Base-by-base conservation (phyloP, 2,113 vertebrate genomes). In the Procavia capensis region DNA sequence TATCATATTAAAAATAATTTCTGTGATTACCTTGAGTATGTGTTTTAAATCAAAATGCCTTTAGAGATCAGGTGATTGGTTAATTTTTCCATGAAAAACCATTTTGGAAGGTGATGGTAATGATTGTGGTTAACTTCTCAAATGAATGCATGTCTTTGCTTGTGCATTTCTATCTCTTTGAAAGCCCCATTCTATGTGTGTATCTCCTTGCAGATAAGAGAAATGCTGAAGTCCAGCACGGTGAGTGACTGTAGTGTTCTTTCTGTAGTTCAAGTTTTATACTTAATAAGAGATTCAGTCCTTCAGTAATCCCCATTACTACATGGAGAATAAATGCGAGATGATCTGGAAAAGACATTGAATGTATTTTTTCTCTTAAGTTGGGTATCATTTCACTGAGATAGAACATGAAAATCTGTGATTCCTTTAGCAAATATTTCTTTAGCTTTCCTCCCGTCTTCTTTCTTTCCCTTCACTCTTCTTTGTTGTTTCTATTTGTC, bases 201-300 rank as follows among this genome's bases (percentile, higher is more conserved):
- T 59, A 29, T 95, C 11, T 70, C 10, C 25, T 92, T 95, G 50
- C 85, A 92, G 85, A 78, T 83, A 61, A 95, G 11, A 84, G 50
- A 8, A 88, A 59, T 61, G 14, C 59, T 59, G 70, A 41, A 5
- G 84, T 84, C 39, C 2, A 8, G 27, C 68, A 50, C 11, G 90
- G 85, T 92, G 76, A 95, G 89, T 82, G 76, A 10, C 34, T 70
- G 22, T 59, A 29, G 66, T 47, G 29, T 91, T 81, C 16, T 0
- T 43, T 36, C 82, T 43, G 24, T 14, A 17, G 4, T 61, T 76
- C 6, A 31, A 25, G 31, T 87, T 86, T 24, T 45, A 75, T 68
- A 75, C 64, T 74, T 22, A 47, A 34, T 34, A 14, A 47, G 64
- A 75, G 5, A 8, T 29, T 22, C 50, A 11, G n/a, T 10, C 34